These are phyloP conservation scores for Drepana arcuata DNA, from an alignment of 1,140 invertebrate genomes.

Conservation along the genomic window DNA sequence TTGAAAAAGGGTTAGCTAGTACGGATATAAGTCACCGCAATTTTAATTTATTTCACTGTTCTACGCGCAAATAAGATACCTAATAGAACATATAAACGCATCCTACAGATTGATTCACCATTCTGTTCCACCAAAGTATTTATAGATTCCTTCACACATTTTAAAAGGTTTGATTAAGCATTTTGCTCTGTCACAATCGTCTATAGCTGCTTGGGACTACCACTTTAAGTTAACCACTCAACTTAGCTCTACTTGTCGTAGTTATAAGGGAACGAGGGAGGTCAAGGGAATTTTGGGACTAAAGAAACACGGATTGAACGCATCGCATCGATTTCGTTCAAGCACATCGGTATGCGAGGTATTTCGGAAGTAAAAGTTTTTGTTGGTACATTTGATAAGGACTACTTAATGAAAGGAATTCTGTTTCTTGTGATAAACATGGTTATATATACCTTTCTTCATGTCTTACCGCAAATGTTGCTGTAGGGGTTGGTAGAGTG, in stretches of 20 bases:
- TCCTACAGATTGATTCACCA: too few relatives aligned
- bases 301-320: slow-evolving; percentile 26
- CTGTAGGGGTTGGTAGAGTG: too few relatives aligned
- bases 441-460: too few relatives aligned
- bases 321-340: slow-evolving; percentile 36
- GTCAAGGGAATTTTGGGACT: slow-evolving; percentile 15
- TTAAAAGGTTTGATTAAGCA: slow-evolving; percentile 37
- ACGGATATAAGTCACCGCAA: too few relatives aligned
- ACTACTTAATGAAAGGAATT: slow-evolving; percentile 9
- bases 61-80: too few relatives aligned
- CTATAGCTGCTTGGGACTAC: slow-evolving; percentile 12
- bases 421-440: too few relatives aligned
- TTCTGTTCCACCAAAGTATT: slow-evolving; percentile 19
- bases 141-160: slow-evolving; percentile 18
- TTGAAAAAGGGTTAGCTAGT: too few relatives aligned
- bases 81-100: too few relatives aligned
- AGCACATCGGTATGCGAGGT: slow-evolving; percentile 35
- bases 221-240: slow-evolving; percentile 16
- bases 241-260: background rate
- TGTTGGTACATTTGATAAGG: background rate
- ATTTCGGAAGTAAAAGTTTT: slow-evolving; percentile 31
- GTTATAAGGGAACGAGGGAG: slow-evolving; percentile 2
- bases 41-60: too few relatives aligned
- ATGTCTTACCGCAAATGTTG: too few relatives aligned
- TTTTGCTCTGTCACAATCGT: slow-evolving; percentile 32